phyloP scores from a whole-genome alignment of 2,113 vertebrate genomes.

The Ictalurus punctatus region DNA sequence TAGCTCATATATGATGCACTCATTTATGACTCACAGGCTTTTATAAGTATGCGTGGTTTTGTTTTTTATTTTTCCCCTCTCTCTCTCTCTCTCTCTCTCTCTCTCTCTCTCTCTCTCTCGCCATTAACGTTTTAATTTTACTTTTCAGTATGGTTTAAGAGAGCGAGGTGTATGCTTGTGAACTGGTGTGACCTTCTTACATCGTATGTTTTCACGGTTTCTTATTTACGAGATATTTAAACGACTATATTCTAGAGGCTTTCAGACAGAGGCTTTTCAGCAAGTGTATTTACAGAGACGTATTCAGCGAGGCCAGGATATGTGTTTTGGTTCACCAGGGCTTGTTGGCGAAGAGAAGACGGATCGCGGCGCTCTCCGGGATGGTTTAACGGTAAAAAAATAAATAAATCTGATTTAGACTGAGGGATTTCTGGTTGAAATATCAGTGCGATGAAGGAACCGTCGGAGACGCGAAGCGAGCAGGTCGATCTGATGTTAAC shows the following conservation, averaged over 20 bases:
- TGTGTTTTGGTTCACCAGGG: slow-evolving; percentile 50
- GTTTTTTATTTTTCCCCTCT: too few species aligned
- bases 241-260: slow-evolving; percentile 57
- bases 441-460: slow-evolving; percentile 36
- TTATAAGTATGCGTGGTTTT: slow-evolving; percentile 49
- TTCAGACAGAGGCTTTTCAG: slow-evolving; percentile 43
- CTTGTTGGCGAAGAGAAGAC: slow-evolving; percentile 15
- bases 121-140: slow-evolving; percentile 58
- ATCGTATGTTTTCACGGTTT: slow-evolving; percentile 54
- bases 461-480: slow-evolving; percentile 33
- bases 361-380: slow-evolving; percentile 48
- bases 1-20: slow-evolving; percentile 59
- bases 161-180: slow-evolving; percentile 58
- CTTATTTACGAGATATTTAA: slow-evolving; percentile 64
- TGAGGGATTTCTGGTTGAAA: slow-evolving; percentile 58
- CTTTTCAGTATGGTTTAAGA: slow-evolving; percentile 29
- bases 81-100: neutral
- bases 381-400: slow-evolving; percentile 52
- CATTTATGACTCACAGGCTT: slow-evolving; percentile 61
- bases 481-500: slow-evolving; percentile 61
- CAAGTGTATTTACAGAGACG: slow-evolving; percentile 56
- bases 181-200: slow-evolving; percentile 56
- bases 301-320: slow-evolving; percentile 53
- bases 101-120: slow-evolving; percentile 53
- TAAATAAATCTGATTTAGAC: slow-evolving; percentile 62